These are phyloP conservation scores for Lycocorax pyrrhopterus DNA, from an alignment of 2,113 vertebrate species.

Conservation along the genomic window DNA sequence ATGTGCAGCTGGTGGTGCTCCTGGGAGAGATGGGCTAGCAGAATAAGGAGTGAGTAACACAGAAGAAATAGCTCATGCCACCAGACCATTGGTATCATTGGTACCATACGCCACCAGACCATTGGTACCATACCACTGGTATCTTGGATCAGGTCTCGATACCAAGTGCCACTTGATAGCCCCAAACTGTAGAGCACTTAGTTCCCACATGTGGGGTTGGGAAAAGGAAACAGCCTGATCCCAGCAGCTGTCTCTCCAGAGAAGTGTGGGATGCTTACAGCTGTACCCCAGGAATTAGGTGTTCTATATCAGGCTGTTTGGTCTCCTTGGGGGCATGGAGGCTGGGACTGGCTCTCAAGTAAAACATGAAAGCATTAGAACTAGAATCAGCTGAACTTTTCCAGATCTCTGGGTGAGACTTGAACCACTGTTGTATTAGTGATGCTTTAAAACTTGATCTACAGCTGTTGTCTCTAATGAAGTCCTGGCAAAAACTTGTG, in stretches of 20 bases:
- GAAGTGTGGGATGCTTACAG: neutral
- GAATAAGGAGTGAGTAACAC: neutral
- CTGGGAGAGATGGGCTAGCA: neutral
- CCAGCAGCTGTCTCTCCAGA: neutral
- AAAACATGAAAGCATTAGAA: neutral
- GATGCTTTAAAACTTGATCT: neutral
- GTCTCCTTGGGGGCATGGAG: neutral
- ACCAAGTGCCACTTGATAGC: neutral
- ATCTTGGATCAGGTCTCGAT: neutral
- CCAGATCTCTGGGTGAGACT: neutral
- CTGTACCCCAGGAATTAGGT: neutral
- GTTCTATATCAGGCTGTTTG: neutral
- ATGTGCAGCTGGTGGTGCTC: neutral
- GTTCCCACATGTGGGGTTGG: neutral
- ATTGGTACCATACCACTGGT: too few relatives aligned
- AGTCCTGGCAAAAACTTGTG: neutral
- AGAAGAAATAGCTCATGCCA: fast-evolving
- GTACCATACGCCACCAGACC: too few relatives aligned
- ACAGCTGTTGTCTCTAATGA: neutral
- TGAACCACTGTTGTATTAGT: neutral
- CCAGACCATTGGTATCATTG: too few relatives aligned
- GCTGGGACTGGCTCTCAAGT: neutral
- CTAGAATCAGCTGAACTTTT: neutral
- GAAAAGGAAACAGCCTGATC: neutral
- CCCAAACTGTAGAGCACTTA: neutral